Evolutionary conservation across 1,140 invertebrate genomes (phyloP).

Genomic region (Solenopsis invicta): DNA sequence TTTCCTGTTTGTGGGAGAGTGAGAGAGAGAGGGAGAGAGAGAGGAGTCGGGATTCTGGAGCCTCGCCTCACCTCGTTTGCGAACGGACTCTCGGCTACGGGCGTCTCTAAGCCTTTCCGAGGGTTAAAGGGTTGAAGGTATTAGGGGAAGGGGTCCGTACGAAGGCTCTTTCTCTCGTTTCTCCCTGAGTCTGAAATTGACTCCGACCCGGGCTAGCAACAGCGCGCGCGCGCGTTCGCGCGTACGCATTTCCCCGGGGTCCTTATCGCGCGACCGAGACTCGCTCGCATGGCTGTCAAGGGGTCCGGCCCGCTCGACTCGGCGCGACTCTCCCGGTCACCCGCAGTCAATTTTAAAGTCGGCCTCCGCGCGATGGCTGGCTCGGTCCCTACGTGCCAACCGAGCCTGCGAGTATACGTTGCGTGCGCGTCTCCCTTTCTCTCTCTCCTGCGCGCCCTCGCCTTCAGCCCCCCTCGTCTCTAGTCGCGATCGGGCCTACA

Average conservation of each 20-base stretch:
- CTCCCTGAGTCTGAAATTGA: slow-evolving; percentile 73
- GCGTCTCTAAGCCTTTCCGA: background rate
- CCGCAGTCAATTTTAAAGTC: slow-evolving; percentile 77
- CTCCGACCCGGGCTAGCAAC: slow-evolving; percentile 75
- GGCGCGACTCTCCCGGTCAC: slow-evolving; percentile 71
- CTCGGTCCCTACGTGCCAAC: slow-evolving; percentile 27
- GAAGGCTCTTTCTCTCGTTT: slow-evolving; percentile 37
- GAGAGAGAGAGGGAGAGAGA: background rate
- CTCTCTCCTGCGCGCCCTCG: slow-evolving; percentile 40
- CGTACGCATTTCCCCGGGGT: slow-evolving; percentile 58
- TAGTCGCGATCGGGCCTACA: slow-evolving; percentile 35
- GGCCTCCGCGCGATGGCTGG: slow-evolving; percentile 39
- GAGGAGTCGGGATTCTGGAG: background rate
- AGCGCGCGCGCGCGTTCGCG: slow-evolving; percentile 74
- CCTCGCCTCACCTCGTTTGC: background rate
- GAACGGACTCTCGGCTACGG: background rate
- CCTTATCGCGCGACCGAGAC: slow-evolving; percentile 82
- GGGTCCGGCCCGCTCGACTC: slow-evolving; percentile 66
- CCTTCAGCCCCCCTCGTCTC: background rate
- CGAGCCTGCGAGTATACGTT: slow-evolving; percentile 4
- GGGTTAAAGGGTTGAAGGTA: slow-evolving; percentile 34
- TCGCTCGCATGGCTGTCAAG: slow-evolving; percentile 82
- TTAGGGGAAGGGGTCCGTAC: background rate
- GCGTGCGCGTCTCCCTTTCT: slow-evolving; percentile 56
- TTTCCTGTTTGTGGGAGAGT: no score